Evolutionary conservation across 2,113 vertebrate genomes (phyloP).

Genomic region (Chamaea fasciata): DNA sequence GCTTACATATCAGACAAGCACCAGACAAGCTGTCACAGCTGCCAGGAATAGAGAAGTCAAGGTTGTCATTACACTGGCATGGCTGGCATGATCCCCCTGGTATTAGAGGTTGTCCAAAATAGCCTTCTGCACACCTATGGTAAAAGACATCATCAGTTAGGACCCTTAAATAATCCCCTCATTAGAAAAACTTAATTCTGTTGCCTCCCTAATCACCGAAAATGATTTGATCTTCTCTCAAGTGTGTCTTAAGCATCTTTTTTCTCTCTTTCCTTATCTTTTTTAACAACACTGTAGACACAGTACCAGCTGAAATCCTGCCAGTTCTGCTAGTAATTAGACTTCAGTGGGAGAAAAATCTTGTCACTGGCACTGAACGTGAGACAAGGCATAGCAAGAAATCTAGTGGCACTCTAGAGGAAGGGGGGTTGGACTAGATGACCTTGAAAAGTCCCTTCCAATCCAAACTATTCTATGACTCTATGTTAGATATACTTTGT

Average conservation of each 20-base stretch:
- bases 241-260: not conserved
- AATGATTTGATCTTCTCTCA: not conserved
- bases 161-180: not conserved
- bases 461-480: not conserved
- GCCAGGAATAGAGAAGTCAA: constrained; percentile 84
- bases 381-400: constrained; percentile 49
- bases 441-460: not conserved
- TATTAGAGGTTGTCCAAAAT: constrained; percentile 83
- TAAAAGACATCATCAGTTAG: constrained; percentile 46
- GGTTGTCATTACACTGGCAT: constrained; percentile 89
- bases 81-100: constrained; percentile 87
- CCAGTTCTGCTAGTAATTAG: constrained; percentile 64
- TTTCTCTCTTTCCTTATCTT: not conserved
- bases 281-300: constrained; percentile 33
- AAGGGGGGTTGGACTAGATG: not conserved
- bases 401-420: not conserved
- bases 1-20: constrained; percentile 88
- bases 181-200: constrained; percentile 7
- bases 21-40: constrained; percentile 93
- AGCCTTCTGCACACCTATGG: constrained; percentile 89
- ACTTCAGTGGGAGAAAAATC: constrained; percentile 44
- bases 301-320: constrained; percentile 57
- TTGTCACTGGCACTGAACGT: constrained; percentile 51
- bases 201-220: not conserved
- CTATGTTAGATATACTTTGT: constrained; percentile 2